A percentile compares a stretch with the other conserved stretches of the same genome.
Evolutionary conservation across 2,888 invertebrate species (phyloP).

Genomic region (Reticulitermes lucifugus): DNA sequence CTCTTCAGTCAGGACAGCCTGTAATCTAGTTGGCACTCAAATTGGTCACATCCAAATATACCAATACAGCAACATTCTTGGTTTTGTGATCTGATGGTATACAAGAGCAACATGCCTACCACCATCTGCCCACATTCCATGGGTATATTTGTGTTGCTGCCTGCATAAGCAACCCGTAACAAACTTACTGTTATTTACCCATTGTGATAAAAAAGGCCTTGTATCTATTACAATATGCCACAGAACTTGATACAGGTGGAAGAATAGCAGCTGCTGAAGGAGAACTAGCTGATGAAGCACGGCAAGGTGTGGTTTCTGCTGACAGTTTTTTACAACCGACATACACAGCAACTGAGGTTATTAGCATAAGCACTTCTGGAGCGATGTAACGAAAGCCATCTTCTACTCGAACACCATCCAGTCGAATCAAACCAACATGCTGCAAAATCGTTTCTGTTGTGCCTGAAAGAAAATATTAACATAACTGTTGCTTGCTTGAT

Average conservation of each 20-base stretch:
- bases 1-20: no score
- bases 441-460: constrained; percentile 72
- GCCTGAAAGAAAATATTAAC: background rate
- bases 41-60: no score
- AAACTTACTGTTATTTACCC: constrained; percentile 55
- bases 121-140: no score
- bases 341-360: constrained; percentile 65
- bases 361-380: constrained; percentile 77
- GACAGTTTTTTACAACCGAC: constrained; percentile 60
- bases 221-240: constrained; percentile 56
- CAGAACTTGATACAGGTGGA: constrained; percentile 57
- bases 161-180: no score
- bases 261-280: constrained; percentile 60
- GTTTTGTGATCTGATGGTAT: no score
- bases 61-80: no score
- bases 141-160: no score
- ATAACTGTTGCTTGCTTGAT: background rate
- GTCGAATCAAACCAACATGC: constrained; percentile 77
- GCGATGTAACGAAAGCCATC: constrained; percentile 78
- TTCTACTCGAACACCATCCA: constrained; percentile 69
- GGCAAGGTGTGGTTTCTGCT: constrained; percentile 46
- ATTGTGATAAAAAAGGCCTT: constrained; percentile 56
- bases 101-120: no score
- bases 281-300: constrained; percentile 41
- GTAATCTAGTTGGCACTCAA: no score